These are phyloP conservation scores for Tangara arthus DNA, from an alignment of 2,797 vertebrate species.

Conservation along the genomic window DNA sequence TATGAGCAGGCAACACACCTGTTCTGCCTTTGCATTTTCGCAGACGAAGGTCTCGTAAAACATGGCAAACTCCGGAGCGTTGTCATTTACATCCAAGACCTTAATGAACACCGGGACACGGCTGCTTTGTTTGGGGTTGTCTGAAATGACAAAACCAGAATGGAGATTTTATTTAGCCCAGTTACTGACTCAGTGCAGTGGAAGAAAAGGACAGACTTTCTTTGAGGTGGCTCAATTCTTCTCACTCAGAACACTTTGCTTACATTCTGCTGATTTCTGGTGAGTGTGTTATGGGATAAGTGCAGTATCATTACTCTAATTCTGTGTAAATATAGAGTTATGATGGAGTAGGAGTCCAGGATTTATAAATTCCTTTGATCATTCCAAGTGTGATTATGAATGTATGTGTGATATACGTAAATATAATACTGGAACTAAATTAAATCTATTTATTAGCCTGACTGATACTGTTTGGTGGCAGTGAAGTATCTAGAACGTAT, in stretches of 20 bases:
- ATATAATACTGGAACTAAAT: background rate
- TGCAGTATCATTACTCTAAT: background rate
- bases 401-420: background rate
- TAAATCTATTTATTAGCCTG: background rate
- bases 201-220: background rate
- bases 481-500: background rate
- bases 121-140: constrained; percentile 86
- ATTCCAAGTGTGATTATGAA: background rate
- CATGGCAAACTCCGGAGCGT: constrained; percentile 88
- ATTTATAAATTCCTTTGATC: background rate
- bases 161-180: background rate
- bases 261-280: background rate
- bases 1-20: constrained; percentile 77
- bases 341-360: background rate
- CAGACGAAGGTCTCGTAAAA: constrained; percentile 93
- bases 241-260: background rate
- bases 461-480: background rate
- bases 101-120: constrained; percentile 87
- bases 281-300: background rate
- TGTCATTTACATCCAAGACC: constrained; percentile 93
- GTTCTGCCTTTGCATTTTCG: constrained; percentile 90
- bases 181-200: background rate
- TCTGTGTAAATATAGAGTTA: background rate
- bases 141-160: constrained; percentile 74
- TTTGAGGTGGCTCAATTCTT: background rate